These are phyloP conservation scores for Heliconius congener DNA, from an alignment of 1,140 invertebrate species.

Conservation along the genomic window DNA sequence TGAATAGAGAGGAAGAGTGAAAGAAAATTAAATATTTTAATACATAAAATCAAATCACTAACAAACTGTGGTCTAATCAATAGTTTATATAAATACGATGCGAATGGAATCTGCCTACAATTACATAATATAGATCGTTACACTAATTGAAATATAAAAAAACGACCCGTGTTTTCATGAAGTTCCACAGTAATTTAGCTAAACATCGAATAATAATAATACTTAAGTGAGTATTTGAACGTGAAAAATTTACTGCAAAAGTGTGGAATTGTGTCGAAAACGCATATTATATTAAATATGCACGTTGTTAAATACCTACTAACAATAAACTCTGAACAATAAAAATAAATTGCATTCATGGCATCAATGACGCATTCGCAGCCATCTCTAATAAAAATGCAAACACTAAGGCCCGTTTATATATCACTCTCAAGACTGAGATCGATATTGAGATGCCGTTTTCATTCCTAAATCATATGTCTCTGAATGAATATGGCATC, in stretches of 20 bases:
- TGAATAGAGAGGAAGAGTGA: too few relatives aligned
- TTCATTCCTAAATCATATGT: too few relatives aligned
- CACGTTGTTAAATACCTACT: neutral
- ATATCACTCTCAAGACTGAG: too few relatives aligned
- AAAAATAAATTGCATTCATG: neutral
- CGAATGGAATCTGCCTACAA: conserved; percentile 2
- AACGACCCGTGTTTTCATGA: neutral
- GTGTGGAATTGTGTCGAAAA: neutral
- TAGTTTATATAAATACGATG: neutral
- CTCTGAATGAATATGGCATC: too few relatives aligned
- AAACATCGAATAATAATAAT: neutral
- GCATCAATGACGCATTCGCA: neutral
- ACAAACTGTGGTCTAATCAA: neutral
- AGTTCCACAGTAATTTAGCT: neutral
- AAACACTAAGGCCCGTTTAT: neutral
- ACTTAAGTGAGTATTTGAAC: neutral
- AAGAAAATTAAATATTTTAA: too few relatives aligned
- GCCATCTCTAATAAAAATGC: neutral
- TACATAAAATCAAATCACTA: neutral
- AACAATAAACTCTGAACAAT: neutral
- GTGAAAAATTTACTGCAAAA: neutral
- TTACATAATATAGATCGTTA: conserved; percentile 4
- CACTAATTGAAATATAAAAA: conserved; percentile 4
- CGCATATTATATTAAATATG: neutral
- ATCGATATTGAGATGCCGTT: too few relatives aligned